Evolutionary conservation across 1,140 invertebrate genomes (phyloP).

Genomic region (Drosophila obscura): DNA sequence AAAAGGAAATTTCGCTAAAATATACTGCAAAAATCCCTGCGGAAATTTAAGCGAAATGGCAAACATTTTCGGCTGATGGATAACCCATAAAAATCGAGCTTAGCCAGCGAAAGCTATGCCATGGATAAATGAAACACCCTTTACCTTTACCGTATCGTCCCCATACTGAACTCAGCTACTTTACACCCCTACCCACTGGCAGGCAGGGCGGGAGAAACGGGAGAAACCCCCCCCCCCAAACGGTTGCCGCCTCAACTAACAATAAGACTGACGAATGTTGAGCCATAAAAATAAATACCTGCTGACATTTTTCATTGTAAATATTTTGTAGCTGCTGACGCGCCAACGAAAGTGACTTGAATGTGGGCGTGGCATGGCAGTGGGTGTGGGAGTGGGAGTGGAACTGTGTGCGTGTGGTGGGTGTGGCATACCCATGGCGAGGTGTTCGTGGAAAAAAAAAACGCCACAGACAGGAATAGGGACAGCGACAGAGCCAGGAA

Average conservation of each 20-base stretch:
- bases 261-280: slow-evolving; percentile 81
- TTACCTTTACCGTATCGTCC: neutral
- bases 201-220: neutral
- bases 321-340: slow-evolving; percentile 81
- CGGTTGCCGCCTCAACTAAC: slow-evolving; percentile 61
- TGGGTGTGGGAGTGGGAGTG: neutral
- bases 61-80: slow-evolving; percentile 24
- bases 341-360: slow-evolving; percentile 65
- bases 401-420: slow-evolving; percentile 12
- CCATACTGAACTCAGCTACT: too few relatives aligned
- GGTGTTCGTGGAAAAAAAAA: slow-evolving; percentile 61
- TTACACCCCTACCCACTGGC: neutral
- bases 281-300: slow-evolving; percentile 82
- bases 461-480: slow-evolving; percentile 35
- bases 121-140: slow-evolving; percentile 20
- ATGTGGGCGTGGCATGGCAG: slow-evolving; percentile 41
- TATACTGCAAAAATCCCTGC: neutral
- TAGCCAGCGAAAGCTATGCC: slow-evolving; percentile 30
- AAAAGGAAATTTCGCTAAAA: neutral
- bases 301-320: slow-evolving; percentile 83
- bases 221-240: neutral
- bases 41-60: neutral
- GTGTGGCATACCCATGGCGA: slow-evolving; percentile 47
- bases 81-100: slow-evolving; percentile 36
- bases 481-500: slow-evolving; percentile 32